phyloP scores from a whole-genome alignment of 2,888 invertebrate species.

The Anodontia alba region DNA sequence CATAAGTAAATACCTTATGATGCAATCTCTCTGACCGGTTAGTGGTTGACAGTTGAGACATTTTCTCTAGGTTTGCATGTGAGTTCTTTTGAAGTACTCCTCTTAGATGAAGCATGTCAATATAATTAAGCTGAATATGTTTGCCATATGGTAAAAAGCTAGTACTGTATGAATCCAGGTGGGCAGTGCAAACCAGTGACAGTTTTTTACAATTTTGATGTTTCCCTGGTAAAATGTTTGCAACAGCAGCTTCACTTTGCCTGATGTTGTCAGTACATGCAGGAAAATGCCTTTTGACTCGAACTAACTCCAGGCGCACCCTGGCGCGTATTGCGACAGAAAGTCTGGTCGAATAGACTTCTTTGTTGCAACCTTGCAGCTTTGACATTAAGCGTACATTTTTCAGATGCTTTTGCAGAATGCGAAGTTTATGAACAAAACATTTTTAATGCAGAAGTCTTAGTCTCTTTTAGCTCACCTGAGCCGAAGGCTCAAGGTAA shows the following conservation, averaged over 20 bases:
- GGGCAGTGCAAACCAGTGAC: no score
- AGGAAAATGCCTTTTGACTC: background rate
- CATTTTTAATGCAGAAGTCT: background rate
- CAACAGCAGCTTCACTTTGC: background rate
- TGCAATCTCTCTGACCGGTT: background rate
- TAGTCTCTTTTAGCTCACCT: no score
- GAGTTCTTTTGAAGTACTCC: no score
- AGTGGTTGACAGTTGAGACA: background rate
- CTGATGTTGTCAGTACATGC: background rate
- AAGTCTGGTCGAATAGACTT: background rate
- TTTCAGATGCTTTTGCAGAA: no score
- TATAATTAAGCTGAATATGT: no score
- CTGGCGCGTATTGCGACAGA: background rate
- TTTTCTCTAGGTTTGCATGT: no score
- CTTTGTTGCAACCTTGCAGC: background rate
- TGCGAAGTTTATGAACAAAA: background rate
- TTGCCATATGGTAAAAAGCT: no score
- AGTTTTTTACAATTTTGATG: background rate
- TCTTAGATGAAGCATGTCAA: no score
- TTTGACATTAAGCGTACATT: background rate
- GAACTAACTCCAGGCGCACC: background rate
- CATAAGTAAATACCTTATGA: slow-evolving; percentile 21
- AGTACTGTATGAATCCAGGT: no score
- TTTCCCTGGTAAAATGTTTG: background rate
- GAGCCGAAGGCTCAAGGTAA: no score